phyloP scores from a whole-genome alignment of 1,140 invertebrate species.

The Colletes latitarsis region DNA sequence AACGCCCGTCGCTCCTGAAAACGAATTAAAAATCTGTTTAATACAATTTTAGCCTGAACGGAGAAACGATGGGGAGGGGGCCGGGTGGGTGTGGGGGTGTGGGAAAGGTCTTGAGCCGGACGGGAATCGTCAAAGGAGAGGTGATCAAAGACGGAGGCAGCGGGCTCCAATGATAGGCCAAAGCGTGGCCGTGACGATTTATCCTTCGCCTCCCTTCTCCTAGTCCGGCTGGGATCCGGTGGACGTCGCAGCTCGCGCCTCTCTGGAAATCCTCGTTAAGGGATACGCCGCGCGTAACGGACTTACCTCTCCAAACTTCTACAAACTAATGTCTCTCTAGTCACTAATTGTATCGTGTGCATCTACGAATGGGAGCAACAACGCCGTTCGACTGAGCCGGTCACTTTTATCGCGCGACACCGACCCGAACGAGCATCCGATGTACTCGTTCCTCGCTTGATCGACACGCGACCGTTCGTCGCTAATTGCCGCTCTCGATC shows the following conservation, averaged over 20 bases:
- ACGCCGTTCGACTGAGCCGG: slow-evolving; percentile 61
- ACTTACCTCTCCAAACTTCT: slow-evolving; percentile 72
- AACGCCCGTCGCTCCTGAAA: slow-evolving; percentile 41
- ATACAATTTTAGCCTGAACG: slow-evolving; percentile 36
- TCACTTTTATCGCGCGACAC: neutral
- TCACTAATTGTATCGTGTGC: slow-evolving; percentile 76
- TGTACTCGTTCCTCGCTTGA: neutral
- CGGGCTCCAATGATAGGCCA: slow-evolving; percentile 37
- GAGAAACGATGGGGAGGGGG: neutral
- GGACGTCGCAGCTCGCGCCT: slow-evolving; percentile 26
- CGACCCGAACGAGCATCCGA: slow-evolving; percentile 6
- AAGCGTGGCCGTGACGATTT: slow-evolving; percentile 45
- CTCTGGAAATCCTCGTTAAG: slow-evolving; percentile 55
- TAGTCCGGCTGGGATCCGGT: slow-evolving; percentile 28
- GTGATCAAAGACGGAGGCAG: slow-evolving; percentile 30
- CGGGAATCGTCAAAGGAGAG: slow-evolving; percentile 9
- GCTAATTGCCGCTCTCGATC: slow-evolving; percentile 1
- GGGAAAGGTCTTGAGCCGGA: neutral
- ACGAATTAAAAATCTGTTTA: slow-evolving; percentile 52
- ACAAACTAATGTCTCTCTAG: slow-evolving; percentile 73
- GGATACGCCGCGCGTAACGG: slow-evolving; percentile 55
- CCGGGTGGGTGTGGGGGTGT: no score
- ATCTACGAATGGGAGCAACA: slow-evolving; percentile 80
- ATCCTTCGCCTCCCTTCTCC: slow-evolving; percentile 39
- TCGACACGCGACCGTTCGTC: neutral